phyloP scores from a whole-genome alignment of 2,888 invertebrate species.

The Silvanus unidentatus region DNA sequence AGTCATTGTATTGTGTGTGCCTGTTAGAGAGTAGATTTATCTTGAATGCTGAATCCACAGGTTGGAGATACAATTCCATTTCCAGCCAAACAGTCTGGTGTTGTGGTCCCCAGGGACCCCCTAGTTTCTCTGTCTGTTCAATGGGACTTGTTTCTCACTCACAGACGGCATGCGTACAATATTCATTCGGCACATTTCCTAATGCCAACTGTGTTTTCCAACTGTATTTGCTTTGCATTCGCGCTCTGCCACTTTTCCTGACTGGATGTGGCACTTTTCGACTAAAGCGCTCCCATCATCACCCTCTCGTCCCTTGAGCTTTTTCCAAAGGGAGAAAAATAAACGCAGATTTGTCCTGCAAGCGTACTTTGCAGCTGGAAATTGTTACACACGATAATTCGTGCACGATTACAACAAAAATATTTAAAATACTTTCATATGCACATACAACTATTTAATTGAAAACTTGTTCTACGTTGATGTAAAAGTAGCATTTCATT shows the following conservation, averaged over 20 bases:
- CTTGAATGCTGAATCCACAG: conserved; percentile 43
- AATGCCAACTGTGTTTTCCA: conserved; percentile 29
- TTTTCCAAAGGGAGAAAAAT: too few species aligned
- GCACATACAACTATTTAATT: too few species aligned
- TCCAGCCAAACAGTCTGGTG: conserved; percentile 41
- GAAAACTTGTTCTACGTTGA: too few species aligned
- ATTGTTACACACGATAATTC: too few species aligned
- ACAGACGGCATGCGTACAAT: conserved; percentile 40
- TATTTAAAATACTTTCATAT: too few species aligned
- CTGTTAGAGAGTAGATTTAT: conserved; percentile 39
- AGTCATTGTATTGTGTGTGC: conserved; percentile 24
- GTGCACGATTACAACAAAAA: too few species aligned
- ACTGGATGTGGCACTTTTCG: too few species aligned
- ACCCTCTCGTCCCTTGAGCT: too few species aligned
- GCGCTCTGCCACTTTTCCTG: conserved; percentile 5
- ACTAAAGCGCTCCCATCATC: too few species aligned
- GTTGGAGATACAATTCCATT: conserved; percentile 32
- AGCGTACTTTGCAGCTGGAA: too few species aligned
- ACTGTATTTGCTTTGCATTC: conserved; percentile 21
- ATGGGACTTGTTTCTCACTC: conserved; percentile 37
- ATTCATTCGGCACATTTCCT: conserved; percentile 31
- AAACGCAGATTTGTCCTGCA: too few species aligned
- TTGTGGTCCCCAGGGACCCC: conserved; percentile 36
- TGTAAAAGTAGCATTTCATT: too few species aligned
- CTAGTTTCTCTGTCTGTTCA: conserved; percentile 41